phyloP scores from a whole-genome alignment of 1,140 invertebrate species.

The Musca domestica region DNA sequence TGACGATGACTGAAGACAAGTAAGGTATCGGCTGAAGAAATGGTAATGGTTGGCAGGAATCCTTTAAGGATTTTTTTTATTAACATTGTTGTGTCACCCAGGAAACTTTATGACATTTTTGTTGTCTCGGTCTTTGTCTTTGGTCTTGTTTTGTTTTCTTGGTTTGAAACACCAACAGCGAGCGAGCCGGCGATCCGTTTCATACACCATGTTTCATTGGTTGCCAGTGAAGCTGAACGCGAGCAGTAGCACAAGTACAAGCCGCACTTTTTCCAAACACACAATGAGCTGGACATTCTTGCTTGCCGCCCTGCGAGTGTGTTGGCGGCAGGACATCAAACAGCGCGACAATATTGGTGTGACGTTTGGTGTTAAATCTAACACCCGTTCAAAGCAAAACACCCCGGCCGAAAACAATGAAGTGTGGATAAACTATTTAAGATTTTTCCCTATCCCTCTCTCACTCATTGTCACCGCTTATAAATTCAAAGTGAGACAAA shows the following conservation, averaged over 20 bases:
- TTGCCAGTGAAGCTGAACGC: background rate
- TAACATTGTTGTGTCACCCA: conserved; percentile 7
- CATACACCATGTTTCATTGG: conserved; percentile 5
- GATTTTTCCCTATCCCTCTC: background rate
- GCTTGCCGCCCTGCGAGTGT: background rate
- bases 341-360: background rate
- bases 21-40: background rate
- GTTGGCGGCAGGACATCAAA: conserved; percentile 16
- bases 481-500: background rate
- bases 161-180: background rate
- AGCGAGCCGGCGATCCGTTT: background rate
- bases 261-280: too few species aligned
- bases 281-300: too few species aligned
- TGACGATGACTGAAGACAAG: background rate
- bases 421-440: conserved; percentile 16
- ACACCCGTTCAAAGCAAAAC: conserved; percentile 13
- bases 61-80: conserved; percentile 8
- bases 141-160: background rate
- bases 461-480: too few species aligned
- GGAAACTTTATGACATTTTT: conserved; percentile 15
- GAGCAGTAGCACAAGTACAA: conserved; percentile 6
- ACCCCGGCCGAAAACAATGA: background rate
- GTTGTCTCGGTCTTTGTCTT: background rate
- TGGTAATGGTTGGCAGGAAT: background rate
- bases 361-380: background rate